These are phyloP conservation scores for Leuciscus waleckii DNA, from an alignment of 2,797 vertebrate genomes.

Conservation along the genomic window DNA sequence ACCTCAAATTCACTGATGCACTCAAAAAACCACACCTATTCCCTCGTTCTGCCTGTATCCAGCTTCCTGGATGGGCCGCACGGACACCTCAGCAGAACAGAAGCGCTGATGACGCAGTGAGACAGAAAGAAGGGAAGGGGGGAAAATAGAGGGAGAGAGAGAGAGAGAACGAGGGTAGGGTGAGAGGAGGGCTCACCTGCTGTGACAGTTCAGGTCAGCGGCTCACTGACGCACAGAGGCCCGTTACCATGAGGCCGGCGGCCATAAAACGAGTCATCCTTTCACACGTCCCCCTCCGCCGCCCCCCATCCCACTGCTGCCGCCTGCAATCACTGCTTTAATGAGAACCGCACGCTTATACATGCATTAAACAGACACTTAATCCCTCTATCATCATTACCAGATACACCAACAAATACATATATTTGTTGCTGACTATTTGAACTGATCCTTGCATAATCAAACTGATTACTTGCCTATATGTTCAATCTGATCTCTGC, in stretches of 20 bases:
- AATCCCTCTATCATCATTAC: conserved; percentile 27
- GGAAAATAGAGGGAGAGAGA: conserved; percentile 5
- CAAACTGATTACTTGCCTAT: neutral
- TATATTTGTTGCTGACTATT: neutral
- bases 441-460: neutral
- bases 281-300: conserved; percentile 55
- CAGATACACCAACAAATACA: neutral
- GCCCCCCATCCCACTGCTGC: conserved; percentile 45
- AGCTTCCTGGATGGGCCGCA: conserved; percentile 34
- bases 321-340: conserved; percentile 65
- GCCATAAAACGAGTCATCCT: conserved; percentile 65
- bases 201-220: conserved; percentile 52
- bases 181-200: conserved; percentile 45
- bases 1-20: conserved; percentile 1
- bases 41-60: neutral
- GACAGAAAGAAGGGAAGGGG: conserved; percentile 21
- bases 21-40: conserved; percentile 29
- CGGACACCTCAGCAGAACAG: conserved; percentile 36
- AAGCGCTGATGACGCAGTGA: conserved; percentile 5
- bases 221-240: conserved; percentile 55
- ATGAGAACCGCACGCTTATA: conserved; percentile 48
- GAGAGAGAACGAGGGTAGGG: conserved; percentile 18
- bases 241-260: conserved; percentile 59
- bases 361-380: conserved; percentile 28
- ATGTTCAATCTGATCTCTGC: neutral